These are phyloP conservation scores for Corythornis vintsioides DNA, from an alignment of 2,113 vertebrate genomes.

Conservation along the genomic window DNA sequence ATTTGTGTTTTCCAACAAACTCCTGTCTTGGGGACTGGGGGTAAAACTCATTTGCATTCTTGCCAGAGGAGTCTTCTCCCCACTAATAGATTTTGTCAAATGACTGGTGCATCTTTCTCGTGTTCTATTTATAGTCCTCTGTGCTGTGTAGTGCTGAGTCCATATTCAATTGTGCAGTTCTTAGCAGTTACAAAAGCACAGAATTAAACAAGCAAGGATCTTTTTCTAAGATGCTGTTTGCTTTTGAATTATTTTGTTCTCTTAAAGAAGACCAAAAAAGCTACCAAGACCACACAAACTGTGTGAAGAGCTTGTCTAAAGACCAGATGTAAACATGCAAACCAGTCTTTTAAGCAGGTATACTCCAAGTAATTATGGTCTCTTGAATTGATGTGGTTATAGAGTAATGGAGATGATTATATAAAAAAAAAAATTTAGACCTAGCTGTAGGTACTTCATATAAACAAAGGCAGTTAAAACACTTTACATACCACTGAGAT, in stretches of 20 bases:
- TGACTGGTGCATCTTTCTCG: not conserved
- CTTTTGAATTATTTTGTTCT: not conserved
- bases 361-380: not conserved
- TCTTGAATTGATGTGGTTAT: constrained; percentile 32
- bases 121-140: not conserved
- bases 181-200: not conserved
- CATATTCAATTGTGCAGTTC: not conserved
- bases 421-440: not conserved
- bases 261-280: not conserved
- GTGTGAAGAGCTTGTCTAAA: not conserved
- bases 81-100: not conserved
- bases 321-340: not conserved
- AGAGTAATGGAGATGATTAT: constrained; percentile 12
- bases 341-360: not conserved
- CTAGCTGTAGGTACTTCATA: not conserved
- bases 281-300: not conserved
- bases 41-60: not conserved
- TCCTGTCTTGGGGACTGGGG: not conserved
- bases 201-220: not conserved
- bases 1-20: constrained; percentile 12
- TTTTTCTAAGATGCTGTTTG: not conserved
- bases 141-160: not conserved
- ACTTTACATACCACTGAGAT: not conserved
- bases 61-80: not conserved
- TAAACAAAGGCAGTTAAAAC: constrained; percentile 2